Conservation (phyloP, 2,113 vertebrate species). For the Equus przewalskii region DNA sequence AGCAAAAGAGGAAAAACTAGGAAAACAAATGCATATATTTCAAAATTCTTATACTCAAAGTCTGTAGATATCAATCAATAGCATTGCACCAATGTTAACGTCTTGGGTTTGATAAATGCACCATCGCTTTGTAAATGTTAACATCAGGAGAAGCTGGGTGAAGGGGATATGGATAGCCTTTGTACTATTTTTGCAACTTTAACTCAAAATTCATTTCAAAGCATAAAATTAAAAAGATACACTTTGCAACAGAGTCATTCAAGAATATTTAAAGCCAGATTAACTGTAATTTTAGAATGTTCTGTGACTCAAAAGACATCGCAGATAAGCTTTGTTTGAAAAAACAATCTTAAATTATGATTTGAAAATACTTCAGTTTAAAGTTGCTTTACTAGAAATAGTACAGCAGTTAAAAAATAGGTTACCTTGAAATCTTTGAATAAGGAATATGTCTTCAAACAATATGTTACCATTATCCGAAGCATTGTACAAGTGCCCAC, state of each 20-base stretch:
- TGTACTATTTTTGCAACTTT: neutral
- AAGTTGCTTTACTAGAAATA: neutral
- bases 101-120: neutral
- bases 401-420: neutral
- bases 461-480: neutral
- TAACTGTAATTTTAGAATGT: neutral
- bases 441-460: neutral
- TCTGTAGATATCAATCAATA: neutral
- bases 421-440: neutral
- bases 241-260: neutral
- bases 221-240: neutral
- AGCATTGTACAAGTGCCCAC: neutral
- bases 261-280: neutral
- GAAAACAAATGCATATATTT: neutral
- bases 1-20: neutral
- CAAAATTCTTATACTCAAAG: neutral
- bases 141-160: neutral
- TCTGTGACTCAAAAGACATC: neutral
- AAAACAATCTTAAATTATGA: neutral
- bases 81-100: neutral
- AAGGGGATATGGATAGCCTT: neutral
- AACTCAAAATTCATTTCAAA: conserved; percentile 17
- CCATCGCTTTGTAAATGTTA: neutral
- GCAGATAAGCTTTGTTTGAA: neutral
- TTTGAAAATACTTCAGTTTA: neutral